Percentiles rank a stretch among this genome's conserved stretches.
Evolutionary conservation across 1,140 invertebrate species (phyloP).

Genomic region (Bombus affinis): DNA sequence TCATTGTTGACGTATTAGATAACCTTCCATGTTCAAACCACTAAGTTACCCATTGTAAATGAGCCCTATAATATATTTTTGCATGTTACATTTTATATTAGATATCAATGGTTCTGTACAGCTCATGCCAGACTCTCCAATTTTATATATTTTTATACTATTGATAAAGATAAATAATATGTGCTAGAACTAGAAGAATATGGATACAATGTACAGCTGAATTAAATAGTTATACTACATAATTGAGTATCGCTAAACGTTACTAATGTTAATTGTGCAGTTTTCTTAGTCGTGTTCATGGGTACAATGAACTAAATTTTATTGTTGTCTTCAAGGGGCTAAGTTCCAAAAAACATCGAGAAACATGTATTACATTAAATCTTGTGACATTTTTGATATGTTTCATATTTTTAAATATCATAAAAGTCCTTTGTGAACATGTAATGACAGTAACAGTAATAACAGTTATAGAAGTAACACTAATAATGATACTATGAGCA

Average conservation of each 20-base stretch:
- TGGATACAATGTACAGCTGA: conserved; percentile 61
- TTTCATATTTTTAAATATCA: conserved; percentile 67
- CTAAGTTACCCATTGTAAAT: conserved; percentile 51
- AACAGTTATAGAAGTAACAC: conserved; percentile 64
- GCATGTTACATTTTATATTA: conserved; percentile 33
- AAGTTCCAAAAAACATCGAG: conserved; percentile 59
- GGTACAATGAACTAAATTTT: conserved; percentile 56
- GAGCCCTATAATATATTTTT: conserved; percentile 35
- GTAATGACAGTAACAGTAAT: conserved; percentile 56
- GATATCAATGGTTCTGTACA: conserved; percentile 54
- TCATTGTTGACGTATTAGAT: conserved; percentile 24
- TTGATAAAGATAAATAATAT: conserved; percentile 60
- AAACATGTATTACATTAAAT: conserved; percentile 54
- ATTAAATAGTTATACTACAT: conserved; percentile 65
- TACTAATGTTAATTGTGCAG: conserved; percentile 64
- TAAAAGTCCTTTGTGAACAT: conserved; percentile 59
- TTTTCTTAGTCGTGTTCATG: conserved; percentile 52
- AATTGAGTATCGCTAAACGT: conserved; percentile 59
- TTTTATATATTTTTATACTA: conserved; percentile 46
- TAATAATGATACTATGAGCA: conserved; percentile 58
- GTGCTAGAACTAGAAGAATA: conserved; percentile 57
- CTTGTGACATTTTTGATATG: conserved; percentile 64
- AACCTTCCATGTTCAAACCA: conserved; percentile 11
- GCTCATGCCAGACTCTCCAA: conserved; percentile 50
- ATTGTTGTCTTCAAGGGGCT: conserved; percentile 45